Conservation (phyloP, 2,888 invertebrate species). For the Eristalinus sepulchralis region DNA sequence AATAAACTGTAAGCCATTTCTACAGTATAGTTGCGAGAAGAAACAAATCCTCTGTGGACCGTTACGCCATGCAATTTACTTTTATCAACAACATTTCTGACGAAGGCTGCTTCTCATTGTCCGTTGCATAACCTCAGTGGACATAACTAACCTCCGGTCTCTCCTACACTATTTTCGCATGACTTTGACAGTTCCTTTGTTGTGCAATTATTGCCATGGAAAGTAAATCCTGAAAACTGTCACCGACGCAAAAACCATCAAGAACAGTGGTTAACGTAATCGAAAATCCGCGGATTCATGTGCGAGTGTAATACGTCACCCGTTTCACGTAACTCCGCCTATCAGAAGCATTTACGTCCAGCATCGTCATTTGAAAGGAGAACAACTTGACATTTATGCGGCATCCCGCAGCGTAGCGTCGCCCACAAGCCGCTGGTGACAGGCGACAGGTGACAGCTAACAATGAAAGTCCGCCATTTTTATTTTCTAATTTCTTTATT, state of each 20-base stretch:
- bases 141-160: background rate
- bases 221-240: background rate
- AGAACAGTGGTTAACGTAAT: background rate
- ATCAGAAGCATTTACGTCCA: too few relatives aligned
- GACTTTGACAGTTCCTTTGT: background rate
- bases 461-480: background rate
- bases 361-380: too few relatives aligned
- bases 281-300: too few relatives aligned
- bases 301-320: too few relatives aligned
- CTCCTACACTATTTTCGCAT: background rate
- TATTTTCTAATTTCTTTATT: slow-evolving; percentile 43
- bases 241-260: background rate
- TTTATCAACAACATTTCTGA: too few relatives aligned
- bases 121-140: background rate
- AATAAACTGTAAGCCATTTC: too few relatives aligned
- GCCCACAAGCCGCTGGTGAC: background rate
- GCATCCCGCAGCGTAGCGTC: background rate
- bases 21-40: too few relatives aligned
- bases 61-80: too few relatives aligned
- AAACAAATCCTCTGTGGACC: too few relatives aligned
- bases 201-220: background rate
- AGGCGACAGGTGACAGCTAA: background rate
- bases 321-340: too few relatives aligned
- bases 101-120: background rate
- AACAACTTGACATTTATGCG: background rate